Conservation (phyloP, 2,113 vertebrate genomes). For the Chaetorhynchus papuensis region DNA sequence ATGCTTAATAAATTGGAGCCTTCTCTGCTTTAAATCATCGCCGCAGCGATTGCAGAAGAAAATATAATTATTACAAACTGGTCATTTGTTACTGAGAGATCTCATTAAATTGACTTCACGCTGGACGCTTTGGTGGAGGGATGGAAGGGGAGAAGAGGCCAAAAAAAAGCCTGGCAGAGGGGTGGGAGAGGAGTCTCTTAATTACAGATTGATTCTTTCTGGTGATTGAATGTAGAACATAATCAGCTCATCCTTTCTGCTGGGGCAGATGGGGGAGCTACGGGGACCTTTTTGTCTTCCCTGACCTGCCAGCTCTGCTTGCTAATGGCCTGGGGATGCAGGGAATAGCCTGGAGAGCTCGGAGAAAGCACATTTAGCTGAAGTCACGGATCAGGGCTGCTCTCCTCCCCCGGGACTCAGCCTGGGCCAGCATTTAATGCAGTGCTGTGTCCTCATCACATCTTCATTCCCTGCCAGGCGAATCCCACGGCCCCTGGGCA, state of each 20-base stretch:
- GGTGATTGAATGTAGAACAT: constrained; percentile 48
- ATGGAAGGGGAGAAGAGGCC: background rate
- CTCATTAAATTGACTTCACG: constrained; percentile 72
- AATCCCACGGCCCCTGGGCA: background rate
- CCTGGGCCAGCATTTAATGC: background rate
- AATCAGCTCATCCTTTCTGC: constrained; percentile 53
- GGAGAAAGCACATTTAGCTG: background rate
- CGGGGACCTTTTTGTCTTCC: background rate
- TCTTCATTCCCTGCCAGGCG: background rate
- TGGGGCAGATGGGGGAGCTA: background rate
- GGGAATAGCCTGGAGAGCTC: background rate
- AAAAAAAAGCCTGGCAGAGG: background rate
- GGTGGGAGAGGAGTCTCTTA: constrained; percentile 40
- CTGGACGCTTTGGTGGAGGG: constrained; percentile 48
- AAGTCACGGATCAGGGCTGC: background rate
- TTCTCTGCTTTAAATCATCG: constrained; percentile 72
- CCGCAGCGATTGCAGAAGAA: constrained; percentile 54
- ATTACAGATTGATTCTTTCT: constrained; percentile 71
- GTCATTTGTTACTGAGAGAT: constrained; percentile 75
- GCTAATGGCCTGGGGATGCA: background rate
- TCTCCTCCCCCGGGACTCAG: background rate
- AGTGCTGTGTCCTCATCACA: background rate
- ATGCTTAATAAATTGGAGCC: constrained; percentile 76
- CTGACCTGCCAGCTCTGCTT: background rate
- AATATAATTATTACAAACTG: constrained; percentile 80